These are phyloP conservation scores for Plecotus auritus DNA, from an alignment of 2,113 vertebrate species.

Conservation along the genomic window DNA sequence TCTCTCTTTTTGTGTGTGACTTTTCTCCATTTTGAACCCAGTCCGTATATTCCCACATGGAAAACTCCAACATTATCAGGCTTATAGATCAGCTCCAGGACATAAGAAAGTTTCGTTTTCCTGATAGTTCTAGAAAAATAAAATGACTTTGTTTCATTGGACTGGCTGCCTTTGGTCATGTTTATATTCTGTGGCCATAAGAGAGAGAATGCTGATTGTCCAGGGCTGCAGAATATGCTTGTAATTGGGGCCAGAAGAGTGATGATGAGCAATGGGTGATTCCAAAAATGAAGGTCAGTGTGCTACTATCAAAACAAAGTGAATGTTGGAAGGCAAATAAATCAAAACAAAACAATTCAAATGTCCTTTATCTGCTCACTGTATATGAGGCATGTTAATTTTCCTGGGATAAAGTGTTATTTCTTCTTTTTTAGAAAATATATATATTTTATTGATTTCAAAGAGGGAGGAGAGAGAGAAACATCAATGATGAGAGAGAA, in stretches of 20 bases:
- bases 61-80: not conserved
- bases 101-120: not conserved
- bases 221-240: not conserved
- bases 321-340: not conserved
- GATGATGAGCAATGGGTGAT: not conserved
- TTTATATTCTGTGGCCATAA: not conserved
- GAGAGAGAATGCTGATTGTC: not conserved
- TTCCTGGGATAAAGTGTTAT: not conserved
- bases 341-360: not conserved
- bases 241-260: not conserved
- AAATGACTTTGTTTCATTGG: not conserved
- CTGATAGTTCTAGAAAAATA: not conserved
- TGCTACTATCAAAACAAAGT: not conserved
- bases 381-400: not conserved
- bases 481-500: too few species aligned
- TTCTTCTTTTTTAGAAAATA: not conserved
- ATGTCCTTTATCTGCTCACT: not conserved
- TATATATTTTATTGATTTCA: too few species aligned
- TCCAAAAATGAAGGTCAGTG: not conserved
- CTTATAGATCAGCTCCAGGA: not conserved
- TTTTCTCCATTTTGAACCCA: not conserved
- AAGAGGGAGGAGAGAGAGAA: too few species aligned
- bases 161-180: not conserved
- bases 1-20: not conserved
- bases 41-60: not conserved